Conservation (phyloP, 2,113 vertebrate species). For the Calyptommatus sinebrachiatus region DNA sequence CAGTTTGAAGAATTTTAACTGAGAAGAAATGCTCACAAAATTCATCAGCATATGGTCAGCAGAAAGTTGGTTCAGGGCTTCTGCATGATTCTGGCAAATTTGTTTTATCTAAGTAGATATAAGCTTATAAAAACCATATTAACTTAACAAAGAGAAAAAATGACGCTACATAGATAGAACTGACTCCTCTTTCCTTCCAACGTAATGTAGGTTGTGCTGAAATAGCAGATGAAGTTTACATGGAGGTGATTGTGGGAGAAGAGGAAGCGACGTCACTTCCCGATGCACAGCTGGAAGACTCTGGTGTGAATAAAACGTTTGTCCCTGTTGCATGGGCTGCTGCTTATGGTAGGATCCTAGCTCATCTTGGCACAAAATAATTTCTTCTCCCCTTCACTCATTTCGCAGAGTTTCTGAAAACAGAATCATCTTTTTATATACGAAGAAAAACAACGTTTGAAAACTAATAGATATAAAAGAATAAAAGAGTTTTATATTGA, state of each 20-base stretch:
- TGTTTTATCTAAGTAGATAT: background rate
- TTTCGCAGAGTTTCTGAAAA: too few species aligned
- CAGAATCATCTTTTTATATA: too few species aligned
- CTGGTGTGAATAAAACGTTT: conserved; percentile 80
- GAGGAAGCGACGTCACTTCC: conserved; percentile 76
- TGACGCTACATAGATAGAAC: background rate
- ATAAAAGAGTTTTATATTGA: too few species aligned
- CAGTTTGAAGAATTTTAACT: background rate
- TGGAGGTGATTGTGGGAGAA: conserved; percentile 86
- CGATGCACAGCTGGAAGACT: conserved; percentile 77
- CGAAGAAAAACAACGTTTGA: too few species aligned
- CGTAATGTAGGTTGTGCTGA: conserved; percentile 79
- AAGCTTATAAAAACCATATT: background rate
- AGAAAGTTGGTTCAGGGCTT: background rate
- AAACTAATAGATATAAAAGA: too few species aligned
- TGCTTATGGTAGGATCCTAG: conserved; percentile 78
- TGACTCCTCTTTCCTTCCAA: conserved; percentile 41
- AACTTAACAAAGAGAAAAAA: background rate
- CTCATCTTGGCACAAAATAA: conserved; percentile 13
- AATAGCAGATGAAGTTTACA: conserved; percentile 89
- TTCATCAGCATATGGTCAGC: background rate
- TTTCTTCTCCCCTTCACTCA: background rate
- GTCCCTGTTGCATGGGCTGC: conserved; percentile 85
- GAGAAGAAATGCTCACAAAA: background rate
- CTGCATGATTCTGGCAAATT: background rate